These are phyloP conservation scores for Gallinago solitaria DNA, from an alignment of 2,797 vertebrate species.

Conservation along the genomic window DNA sequence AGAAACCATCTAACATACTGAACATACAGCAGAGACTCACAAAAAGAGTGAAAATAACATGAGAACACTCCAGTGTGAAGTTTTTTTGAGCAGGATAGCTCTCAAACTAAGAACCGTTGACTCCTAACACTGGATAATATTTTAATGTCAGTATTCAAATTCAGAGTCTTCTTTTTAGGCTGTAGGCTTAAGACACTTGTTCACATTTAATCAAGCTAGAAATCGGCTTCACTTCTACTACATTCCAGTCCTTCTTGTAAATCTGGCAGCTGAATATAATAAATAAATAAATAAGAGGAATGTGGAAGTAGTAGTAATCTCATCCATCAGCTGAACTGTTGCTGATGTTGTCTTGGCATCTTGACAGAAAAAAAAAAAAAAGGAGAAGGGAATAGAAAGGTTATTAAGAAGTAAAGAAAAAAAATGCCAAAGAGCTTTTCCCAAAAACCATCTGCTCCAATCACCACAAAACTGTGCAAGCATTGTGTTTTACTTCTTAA, in stretches of 20 bases:
- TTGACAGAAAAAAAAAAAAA: neutral
- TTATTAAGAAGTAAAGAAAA: neutral
- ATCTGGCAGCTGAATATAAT: neutral
- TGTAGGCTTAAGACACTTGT: neutral
- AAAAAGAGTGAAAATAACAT: neutral
- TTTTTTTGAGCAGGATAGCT: neutral
- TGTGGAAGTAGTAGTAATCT: neutral
- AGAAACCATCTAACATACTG: neutral
- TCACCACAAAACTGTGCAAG: neutral
- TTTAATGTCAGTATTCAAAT: neutral
- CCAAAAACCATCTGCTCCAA: neutral
- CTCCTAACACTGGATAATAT: neutral
- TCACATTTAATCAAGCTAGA: neutral
- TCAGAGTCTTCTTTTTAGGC: neutral
- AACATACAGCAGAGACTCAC: accelerated
- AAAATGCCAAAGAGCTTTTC: neutral
- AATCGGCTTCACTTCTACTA: neutral
- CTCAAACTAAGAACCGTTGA: neutral
- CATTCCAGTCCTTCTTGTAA: neutral
- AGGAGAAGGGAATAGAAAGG: neutral
- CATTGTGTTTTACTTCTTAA: neutral
- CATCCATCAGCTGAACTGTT: neutral
- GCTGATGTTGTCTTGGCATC: neutral
- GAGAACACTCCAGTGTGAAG: neutral
- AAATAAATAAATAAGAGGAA: neutral